Base-by-base conservation (phyloP, 2,113 vertebrate species). In the Holacanthus passer region DNA sequence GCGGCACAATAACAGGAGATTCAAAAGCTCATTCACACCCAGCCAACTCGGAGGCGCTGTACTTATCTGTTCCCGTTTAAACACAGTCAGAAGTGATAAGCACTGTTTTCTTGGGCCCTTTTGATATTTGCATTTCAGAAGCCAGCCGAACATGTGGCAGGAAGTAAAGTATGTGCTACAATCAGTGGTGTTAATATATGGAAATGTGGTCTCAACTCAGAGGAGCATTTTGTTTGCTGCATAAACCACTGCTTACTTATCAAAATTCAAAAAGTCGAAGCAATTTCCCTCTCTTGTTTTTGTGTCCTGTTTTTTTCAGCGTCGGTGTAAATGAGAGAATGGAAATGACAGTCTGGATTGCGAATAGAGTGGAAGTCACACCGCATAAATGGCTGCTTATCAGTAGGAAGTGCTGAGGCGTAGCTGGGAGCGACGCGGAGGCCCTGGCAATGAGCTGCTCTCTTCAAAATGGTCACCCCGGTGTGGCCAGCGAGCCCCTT, bases 71-170 rank as follows among this genome's bases (percentile, higher is more conserved):
- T 56, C 62, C 22, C 11, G 12, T 39, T 83, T 60, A 58, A 72
- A 82, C 7, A 7, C 53, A 73, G 63, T 76, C 60, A 68, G 63
- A 70, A 16, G 32, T 12, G 79, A 86, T 73, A 70, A 77, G 74
- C 53, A 20, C 29, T 53, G 59, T 77, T 85, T 84, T 69, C 53
- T 47, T 47, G 27, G 59, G 17, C 5, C 35, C 31, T 31, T 81
- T 65, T 58, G 63, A 78, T 73, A 69, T 85, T 87, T 81, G 45
- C 82, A 85, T 87, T 85, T 90, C 82, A 90, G 83, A 84, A 47
- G 65, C 17, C 3, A 29, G 24, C 1, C 7, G 17, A 67, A 41
- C 60, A 20, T 22, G 64, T 45, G 64, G 66, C 73, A 73, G 53
- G 43, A 56, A 52, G 67, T 43, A 27, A 2, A 48, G 39, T 32